Evolutionary conservation across 2,113 vertebrate genomes (phyloP).

Genomic region (Oophaga pumilio): DNA sequence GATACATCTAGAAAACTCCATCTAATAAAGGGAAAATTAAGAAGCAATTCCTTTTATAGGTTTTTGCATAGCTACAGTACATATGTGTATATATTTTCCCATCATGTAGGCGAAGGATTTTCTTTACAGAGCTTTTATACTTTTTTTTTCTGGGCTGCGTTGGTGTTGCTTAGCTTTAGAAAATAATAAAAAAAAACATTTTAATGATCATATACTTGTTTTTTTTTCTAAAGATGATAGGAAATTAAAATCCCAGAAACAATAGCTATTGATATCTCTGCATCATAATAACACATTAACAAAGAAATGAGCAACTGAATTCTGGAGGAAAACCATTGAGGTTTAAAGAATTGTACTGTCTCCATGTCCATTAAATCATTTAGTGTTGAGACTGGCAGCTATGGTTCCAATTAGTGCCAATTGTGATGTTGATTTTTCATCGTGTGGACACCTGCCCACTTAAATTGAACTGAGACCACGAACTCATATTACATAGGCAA

Average conservation of each 20-base stretch:
- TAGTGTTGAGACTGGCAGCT: constrained; percentile 58
- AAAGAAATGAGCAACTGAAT: constrained; percentile 51
- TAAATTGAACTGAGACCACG: constrained; percentile 57
- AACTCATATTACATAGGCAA: constrained; percentile 58
- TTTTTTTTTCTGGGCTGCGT: background rate
- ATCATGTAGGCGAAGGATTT: background rate
- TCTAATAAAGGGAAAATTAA: too few species aligned
- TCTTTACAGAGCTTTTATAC: background rate
- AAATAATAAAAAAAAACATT: constrained; percentile 29
- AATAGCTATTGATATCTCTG: constrained; percentile 48
- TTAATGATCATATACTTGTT: constrained; percentile 36
- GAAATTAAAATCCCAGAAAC: constrained; percentile 51
- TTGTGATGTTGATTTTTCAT: constrained; percentile 58
- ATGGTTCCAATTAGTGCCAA: constrained; percentile 57
- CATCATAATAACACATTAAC: constrained; percentile 52
- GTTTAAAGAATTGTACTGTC: constrained; percentile 58
- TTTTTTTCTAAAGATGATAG: constrained; percentile 12
- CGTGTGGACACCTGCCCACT: constrained; percentile 58
- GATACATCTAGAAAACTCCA: background rate
- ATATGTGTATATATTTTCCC: background rate
- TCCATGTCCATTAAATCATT: constrained; percentile 57
- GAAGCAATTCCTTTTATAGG: too few species aligned
- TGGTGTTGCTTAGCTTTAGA: background rate
- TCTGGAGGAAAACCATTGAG: constrained; percentile 53
- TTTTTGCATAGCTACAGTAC: too few species aligned